A percentile compares a stretch with the other conserved stretches of the same genome.
Evolutionary conservation across 2,888 invertebrate genomes (phyloP).

Genomic region (Myopa tessellatipennis): DNA sequence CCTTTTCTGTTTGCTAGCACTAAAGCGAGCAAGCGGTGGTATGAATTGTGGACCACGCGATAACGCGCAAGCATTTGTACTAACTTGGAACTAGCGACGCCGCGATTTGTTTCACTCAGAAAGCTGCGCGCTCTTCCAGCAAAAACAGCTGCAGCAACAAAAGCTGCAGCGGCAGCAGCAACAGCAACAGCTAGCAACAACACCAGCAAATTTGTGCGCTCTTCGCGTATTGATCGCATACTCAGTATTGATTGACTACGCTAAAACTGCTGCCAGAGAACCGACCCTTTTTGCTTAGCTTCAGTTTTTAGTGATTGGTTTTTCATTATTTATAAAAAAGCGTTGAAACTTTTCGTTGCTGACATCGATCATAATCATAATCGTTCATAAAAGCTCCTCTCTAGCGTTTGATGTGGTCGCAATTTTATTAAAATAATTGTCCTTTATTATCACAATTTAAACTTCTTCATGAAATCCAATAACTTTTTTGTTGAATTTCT

Average conservation of each 20-base stretch:
- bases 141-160: not conserved
- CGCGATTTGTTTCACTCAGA: conserved; percentile 15
- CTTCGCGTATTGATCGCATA: not conserved
- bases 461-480: not conserved
- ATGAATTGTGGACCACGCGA: conserved; percentile 21
- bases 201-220: conserved; percentile 1
- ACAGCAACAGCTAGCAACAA: conserved; percentile 14
- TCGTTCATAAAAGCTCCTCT: too few species aligned
- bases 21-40: not conserved
- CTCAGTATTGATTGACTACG: too few species aligned
- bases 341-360: too few species aligned
- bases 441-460: not conserved
- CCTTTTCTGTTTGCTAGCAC: not conserved
- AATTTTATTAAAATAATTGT: too few species aligned
- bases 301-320: too few species aligned
- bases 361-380: too few species aligned
- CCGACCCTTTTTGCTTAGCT: too few species aligned
- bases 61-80: conserved; percentile 33
- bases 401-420: too few species aligned
- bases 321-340: too few species aligned
- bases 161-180: not conserved
- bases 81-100: conserved; percentile 17
- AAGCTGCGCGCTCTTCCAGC: conserved; percentile 4
- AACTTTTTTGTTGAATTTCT: not conserved
- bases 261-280: too few species aligned